Percentiles rank a stretch among this genome's conserved stretches.
Conservation (phyloP, 2,113 vertebrate species). For the Chrysemys picta region DNA sequence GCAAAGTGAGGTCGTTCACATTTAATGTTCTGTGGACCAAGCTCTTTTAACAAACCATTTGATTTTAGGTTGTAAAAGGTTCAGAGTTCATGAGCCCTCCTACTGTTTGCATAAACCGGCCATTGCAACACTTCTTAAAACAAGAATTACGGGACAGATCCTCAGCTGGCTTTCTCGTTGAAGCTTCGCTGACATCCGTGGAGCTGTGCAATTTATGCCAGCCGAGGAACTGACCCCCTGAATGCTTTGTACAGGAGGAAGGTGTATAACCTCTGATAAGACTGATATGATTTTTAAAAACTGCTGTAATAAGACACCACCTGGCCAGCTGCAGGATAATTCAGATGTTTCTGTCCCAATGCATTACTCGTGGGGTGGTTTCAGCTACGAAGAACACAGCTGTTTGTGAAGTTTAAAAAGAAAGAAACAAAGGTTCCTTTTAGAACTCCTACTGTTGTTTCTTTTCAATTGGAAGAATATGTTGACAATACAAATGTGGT, state of each 20-base stretch:
- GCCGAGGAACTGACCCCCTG: background rate
- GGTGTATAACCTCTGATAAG: conserved; percentile 63
- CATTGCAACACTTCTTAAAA: background rate
- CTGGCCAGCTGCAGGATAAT: conserved; percentile 44
- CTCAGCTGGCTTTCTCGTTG: background rate
- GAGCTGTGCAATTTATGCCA: background rate
- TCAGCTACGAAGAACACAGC: conserved; percentile 19
- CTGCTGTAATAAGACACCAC: conserved; percentile 35
- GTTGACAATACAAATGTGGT: background rate
- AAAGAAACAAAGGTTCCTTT: conserved; percentile 44
- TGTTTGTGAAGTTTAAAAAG: conserved; percentile 46
- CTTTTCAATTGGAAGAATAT: conserved; percentile 25
- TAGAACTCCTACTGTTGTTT: background rate
- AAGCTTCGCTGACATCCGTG: background rate
- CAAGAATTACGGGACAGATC: background rate
- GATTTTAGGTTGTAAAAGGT: background rate
- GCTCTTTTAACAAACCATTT: background rate
- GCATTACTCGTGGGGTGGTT: conserved; percentile 33
- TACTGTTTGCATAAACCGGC: background rate
- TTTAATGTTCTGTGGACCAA: background rate
- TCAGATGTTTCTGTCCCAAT: conserved; percentile 69
- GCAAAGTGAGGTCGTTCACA: background rate
- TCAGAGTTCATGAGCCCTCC: rapidly evolving
- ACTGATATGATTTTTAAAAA: conserved; percentile 36
- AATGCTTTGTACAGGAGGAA: conserved; percentile 30